Base-by-base conservation (phyloP, 2,113 vertebrate genomes). In the Pterophyllum scalare region DNA sequence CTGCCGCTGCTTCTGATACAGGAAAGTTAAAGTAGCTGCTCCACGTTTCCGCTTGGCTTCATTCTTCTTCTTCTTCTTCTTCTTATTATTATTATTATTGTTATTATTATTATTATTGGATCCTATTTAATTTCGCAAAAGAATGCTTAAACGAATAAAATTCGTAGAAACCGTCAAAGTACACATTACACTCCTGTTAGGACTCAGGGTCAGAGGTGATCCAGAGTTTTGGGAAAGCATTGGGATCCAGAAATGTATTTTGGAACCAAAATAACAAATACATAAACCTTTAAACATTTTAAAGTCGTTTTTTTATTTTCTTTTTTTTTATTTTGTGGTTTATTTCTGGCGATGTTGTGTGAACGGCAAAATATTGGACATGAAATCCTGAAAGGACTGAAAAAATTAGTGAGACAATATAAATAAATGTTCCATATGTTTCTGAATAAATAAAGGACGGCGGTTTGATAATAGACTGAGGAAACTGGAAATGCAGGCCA, bases 1-100 rank as follows among this genome's bases (percentile, higher is more conserved):
- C 0, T 49, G 6, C 3, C 12, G 46, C 3, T 19, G 22, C 40
- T 67, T 49, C 19, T 49, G 40, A 19, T 28, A 22, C 14, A 14
- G 46, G 46, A 4, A 26, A 67, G 46, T 49, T 7, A 49, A 49
- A 70, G 19, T 0, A 49, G 0, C 1, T 43, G 40, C 40, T 43
- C 11, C 40, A 3, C 11, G 13, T 15, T 46, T 15, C 1, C 5
- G 31, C 31, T 33, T 6, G 31, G 31, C 31, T 33, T 33, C 6
- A 33, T 33, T 28, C 2, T 28, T 28, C 2, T 28, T 28, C 2
- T 28, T 28, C 2, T 28, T 28, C 2, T 28, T 28, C 2, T 28
- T 28, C 2, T 28, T 28, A 28, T 28, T 28, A 28, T 28, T 28
- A 28, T 28, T 28, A 28, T 28, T 28, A 28, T 28, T 9, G 38